phyloP scores from a whole-genome alignment of 1,140 invertebrate genomes.

The Philaenus spumarius region DNA sequence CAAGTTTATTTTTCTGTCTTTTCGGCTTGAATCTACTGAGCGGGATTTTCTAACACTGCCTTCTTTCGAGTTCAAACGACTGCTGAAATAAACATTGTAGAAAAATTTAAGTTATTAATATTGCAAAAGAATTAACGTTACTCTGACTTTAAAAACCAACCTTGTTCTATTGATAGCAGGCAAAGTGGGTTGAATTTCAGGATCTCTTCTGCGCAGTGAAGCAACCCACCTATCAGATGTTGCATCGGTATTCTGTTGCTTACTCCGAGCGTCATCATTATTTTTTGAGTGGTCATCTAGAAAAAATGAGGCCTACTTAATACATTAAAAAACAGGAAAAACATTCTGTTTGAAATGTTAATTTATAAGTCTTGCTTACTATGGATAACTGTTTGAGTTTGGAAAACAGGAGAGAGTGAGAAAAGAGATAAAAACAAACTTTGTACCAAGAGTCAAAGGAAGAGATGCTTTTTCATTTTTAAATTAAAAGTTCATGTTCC shows the following conservation, averaged over 20 bases:
- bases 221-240: slow-evolving; percentile 50
- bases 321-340: too few species aligned
- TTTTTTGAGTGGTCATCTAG: too few species aligned
- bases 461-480: too few species aligned
- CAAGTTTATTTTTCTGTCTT: slow-evolving; percentile 21
- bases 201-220: slow-evolving; percentile 53
- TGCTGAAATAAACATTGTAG: background rate
- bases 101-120: slow-evolving; percentile 19
- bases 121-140: slow-evolving; percentile 36
- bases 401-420: too few species aligned
- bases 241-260: slow-evolving; percentile 14
- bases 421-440: too few species aligned
- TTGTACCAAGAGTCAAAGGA: too few species aligned
- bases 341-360: too few species aligned
- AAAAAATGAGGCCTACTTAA: too few species aligned
- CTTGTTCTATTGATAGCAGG: slow-evolving; percentile 47
- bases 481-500: too few species aligned
- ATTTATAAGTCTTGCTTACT: too few species aligned
- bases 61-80: slow-evolving; percentile 1
- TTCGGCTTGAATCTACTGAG: background rate
- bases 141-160: slow-evolving; percentile 22
- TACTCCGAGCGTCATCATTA: background rate
- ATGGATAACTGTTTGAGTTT: too few species aligned
- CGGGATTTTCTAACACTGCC: slow-evolving; percentile 28
- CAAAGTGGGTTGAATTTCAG: slow-evolving; percentile 55